Conservation (phyloP, 2,888 invertebrate genomes). For the Heliothis peltigera region DNA sequence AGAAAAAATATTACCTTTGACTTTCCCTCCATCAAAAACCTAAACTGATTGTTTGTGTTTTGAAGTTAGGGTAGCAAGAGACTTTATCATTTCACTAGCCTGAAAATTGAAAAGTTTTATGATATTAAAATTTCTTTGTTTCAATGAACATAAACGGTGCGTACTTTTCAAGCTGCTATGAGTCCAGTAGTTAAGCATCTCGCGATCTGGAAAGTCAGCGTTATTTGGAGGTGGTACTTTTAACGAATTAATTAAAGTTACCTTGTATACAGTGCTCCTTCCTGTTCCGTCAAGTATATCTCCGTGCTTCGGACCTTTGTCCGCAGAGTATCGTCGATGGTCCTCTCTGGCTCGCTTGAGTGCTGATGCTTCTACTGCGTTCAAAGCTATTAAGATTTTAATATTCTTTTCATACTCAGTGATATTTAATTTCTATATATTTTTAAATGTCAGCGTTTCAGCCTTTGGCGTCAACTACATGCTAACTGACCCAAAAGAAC, state of each 20-base stretch:
- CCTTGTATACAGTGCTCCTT: conserved; percentile 73
- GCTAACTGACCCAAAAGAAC: no score
- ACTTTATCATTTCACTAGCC: conserved; percentile 87
- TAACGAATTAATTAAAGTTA: conserved; percentile 57
- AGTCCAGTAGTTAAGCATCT: no score
- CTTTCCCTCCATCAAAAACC: conserved; percentile 79
- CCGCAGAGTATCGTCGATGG: conserved; percentile 73
- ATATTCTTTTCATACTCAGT: conserved; percentile 5
- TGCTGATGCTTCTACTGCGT: conserved; percentile 90
- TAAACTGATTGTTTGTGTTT: conserved; percentile 72
- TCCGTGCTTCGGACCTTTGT: conserved; percentile 75
- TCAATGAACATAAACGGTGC: no score
- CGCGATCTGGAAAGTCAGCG: no score
- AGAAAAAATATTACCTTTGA: conserved; percentile 70
- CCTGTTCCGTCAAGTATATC: conserved; percentile 77
- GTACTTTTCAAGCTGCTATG: no score
- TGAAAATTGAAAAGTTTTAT: conserved; percentile 59
- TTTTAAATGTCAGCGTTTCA: no score
- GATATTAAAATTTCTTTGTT: no score
- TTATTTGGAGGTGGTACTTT: no score
- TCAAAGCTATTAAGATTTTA: conserved; percentile 78
- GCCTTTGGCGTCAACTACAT: no score
- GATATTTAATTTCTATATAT: no score
- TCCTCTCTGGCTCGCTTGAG: conserved; percentile 90
- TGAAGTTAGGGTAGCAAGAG: conserved; percentile 79